Evolutionary conservation across 1,140 invertebrate genomes (phyloP).

Genomic region (Drosophila nikananu): DNA sequence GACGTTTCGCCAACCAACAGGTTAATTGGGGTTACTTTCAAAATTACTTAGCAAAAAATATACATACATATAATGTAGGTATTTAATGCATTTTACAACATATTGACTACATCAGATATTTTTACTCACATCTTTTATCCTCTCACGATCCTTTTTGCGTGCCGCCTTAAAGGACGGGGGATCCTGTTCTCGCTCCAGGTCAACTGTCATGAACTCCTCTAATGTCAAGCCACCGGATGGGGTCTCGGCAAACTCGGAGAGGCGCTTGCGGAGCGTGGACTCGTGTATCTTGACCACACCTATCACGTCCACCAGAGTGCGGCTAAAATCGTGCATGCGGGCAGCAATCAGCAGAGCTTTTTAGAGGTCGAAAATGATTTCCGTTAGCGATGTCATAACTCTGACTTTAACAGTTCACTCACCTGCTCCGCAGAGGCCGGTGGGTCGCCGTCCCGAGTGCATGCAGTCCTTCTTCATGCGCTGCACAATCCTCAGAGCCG

Average conservation of each 20-base stretch:
- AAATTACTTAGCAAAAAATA: neutral
- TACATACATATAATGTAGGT: neutral
- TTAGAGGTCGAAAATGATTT: slow-evolving; percentile 62
- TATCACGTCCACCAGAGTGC: slow-evolving; percentile 95
- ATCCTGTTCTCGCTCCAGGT: slow-evolving; percentile 98
- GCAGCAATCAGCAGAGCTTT: slow-evolving; percentile 96
- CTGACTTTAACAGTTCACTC: slow-evolving; percentile 48
- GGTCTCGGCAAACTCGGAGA: slow-evolving; percentile 98
- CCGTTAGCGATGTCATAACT: neutral
- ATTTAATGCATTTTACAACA: neutral
- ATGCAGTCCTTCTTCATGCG: slow-evolving; percentile 99
- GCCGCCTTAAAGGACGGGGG: slow-evolving; percentile 97
- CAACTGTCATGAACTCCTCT: slow-evolving; percentile 98
- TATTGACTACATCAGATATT: no score
- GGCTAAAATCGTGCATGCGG: slow-evolving; percentile 95
- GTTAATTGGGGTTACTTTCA: neutral
- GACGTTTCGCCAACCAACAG: neutral
- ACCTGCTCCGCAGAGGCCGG: slow-evolving; percentile 98
- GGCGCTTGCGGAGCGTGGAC: slow-evolving; percentile 95
- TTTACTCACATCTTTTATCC: slow-evolving; percentile 89
- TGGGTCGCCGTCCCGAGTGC: slow-evolving; percentile 97
- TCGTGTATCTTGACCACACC: slow-evolving; percentile 98
- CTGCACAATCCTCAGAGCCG: slow-evolving; percentile 96
- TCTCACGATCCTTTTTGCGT: slow-evolving; percentile 93
- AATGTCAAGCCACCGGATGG: slow-evolving; percentile 95